Conservation (phyloP, 1,140 invertebrate species). For the Bombus soroeensis region DNA sequence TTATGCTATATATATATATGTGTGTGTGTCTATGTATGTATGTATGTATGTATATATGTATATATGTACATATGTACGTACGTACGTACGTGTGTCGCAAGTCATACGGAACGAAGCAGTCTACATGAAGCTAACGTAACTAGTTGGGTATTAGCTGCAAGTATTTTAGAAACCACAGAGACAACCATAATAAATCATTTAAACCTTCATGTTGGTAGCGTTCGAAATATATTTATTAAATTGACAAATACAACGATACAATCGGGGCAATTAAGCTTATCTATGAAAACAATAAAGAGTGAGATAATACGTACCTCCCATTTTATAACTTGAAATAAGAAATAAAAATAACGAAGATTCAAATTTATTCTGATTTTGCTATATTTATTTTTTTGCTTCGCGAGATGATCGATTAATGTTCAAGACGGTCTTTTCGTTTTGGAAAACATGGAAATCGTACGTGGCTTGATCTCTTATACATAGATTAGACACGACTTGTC, state of each 20-base stretch:
- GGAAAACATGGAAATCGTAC: background rate
- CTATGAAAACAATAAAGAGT: too few species aligned
- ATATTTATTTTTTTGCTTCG: background rate
- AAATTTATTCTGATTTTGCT: background rate
- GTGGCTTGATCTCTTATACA: background rate
- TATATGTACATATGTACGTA: too few species aligned
- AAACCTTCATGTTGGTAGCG: background rate
- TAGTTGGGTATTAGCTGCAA: background rate
- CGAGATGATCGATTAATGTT: background rate
- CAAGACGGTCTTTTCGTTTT: background rate
- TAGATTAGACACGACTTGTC: too few species aligned
- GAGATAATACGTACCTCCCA: background rate
- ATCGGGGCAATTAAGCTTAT: too few species aligned
- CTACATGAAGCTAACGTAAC: slow-evolving; percentile 1
- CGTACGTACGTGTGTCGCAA: too few species aligned
- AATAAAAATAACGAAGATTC: background rate
- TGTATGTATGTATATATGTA: background rate
- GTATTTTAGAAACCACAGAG: slow-evolving; percentile 3
- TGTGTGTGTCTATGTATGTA: background rate
- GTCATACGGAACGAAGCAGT: background rate
- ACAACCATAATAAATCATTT: background rate
- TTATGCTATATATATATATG: background rate
- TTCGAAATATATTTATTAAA: too few species aligned
- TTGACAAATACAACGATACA: too few species aligned
- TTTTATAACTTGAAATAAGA: background rate